These are phyloP conservation scores for Setophaga petechia DNA, from an alignment of 2,113 vertebrate genomes.

Conservation along the genomic window DNA sequence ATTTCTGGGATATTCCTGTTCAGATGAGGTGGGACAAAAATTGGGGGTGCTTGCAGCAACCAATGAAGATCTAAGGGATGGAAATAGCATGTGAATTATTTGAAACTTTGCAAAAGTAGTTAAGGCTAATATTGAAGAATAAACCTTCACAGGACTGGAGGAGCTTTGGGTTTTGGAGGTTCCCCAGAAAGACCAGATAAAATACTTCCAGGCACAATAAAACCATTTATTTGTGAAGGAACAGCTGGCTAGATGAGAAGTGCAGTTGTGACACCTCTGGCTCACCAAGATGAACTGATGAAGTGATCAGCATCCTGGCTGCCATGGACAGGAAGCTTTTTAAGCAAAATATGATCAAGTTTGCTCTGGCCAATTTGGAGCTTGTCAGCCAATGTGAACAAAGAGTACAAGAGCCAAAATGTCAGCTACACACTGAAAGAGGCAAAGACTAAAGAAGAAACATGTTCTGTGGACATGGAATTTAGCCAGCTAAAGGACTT, in stretches of 20 bases:
- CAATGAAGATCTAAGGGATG: neutral
- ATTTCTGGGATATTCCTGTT: neutral
- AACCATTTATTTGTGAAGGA: neutral
- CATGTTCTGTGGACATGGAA: neutral
- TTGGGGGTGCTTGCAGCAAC: neutral
- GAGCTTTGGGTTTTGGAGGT: neutral
- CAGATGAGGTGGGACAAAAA: neutral
- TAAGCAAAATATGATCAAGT: neutral
- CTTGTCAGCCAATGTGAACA: neutral
- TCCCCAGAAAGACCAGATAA: neutral
- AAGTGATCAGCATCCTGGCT: neutral
- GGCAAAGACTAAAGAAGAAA: neutral
- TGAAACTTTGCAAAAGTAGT: neutral
- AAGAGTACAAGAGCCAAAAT: neutral
- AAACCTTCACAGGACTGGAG: neutral
- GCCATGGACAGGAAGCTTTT: neutral
- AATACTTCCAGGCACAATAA: neutral
- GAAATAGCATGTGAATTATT: neutral
- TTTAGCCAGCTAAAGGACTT: neutral
- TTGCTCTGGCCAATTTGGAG: neutral
- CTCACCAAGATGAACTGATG: neutral
- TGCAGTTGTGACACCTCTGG: neutral
- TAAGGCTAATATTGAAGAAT: neutral
- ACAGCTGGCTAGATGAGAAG: neutral
- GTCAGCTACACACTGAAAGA: neutral